Percentiles rank a stretch among this genome's conserved stretches.
These are phyloP conservation scores for Heteractis magnifica DNA, from an alignment of 92 coral and sea anemone genomes.

Conservation along the genomic window DNA sequence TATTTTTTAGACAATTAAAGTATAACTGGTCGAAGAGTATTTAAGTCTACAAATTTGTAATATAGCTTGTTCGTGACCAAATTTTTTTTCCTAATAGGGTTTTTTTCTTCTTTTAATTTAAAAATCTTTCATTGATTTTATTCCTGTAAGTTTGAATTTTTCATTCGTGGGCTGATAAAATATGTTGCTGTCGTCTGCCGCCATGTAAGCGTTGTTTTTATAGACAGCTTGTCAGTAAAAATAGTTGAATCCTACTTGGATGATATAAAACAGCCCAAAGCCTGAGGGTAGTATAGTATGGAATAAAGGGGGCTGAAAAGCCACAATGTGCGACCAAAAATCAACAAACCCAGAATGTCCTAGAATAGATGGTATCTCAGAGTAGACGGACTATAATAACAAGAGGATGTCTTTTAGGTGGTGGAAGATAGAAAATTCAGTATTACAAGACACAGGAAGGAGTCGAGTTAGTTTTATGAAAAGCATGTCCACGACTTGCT, in stretches of 20 bases:
- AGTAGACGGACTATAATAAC: neutral
- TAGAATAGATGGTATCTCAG: neutral
- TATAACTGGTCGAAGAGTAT: neutral
- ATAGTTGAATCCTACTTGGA: neutral
- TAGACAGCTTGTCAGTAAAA: constrained; percentile 1
- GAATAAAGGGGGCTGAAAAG: neutral
- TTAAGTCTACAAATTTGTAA: neutral
- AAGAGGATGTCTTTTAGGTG: neutral
- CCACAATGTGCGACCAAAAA: neutral
- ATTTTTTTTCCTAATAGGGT: neutral
- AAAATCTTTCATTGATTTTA: neutral
- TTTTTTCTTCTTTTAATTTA: neutral
- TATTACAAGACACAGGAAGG: neutral
- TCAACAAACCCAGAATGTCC: neutral
- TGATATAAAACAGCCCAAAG: constrained; percentile 1
- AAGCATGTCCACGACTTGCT: neutral
- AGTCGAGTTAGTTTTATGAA: constrained; percentile 7
- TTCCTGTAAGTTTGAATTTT: neutral
- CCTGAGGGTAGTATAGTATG: neutral
- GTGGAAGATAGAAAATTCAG: neutral
- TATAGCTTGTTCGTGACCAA: neutral
- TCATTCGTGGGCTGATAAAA: neutral
- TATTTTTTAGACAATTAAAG: neutral
- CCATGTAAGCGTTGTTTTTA: neutral
- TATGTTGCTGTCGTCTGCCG: neutral